Evolutionary conservation across 1,140 invertebrate species (phyloP), one percentile per base, ranked within the genome.

Genomic region (Acromyrmex echinatior): DNA sequence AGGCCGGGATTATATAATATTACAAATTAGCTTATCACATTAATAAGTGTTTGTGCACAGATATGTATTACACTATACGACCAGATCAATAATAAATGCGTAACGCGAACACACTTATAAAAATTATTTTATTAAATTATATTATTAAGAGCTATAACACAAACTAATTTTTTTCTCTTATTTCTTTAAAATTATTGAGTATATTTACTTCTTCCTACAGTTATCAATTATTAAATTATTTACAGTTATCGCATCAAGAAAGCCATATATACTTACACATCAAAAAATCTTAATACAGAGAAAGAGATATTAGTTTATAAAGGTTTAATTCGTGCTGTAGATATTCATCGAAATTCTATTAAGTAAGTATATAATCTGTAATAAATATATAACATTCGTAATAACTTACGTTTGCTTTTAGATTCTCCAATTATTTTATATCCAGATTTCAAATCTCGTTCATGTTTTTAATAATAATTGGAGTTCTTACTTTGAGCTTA

Each of bases 281-380:
- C 16, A 7, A 70, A 70, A 58, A 12, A 53, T 35, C 5, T 70
- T 70, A 71, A 18, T 5, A 0, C 18, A 3, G 9, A 35, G 4
- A 45, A 71, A 6, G n/a, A 81, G 0, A 81, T 25, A 35, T 18
- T 53, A 1, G 21, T 39, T 58, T 12, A 25, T 7, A 71, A 21
- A 9, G 3, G 0, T 18, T 25, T 70, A 56, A 58, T 70, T 58
- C 31, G 14, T 25, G 49, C 66, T 2, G 14, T 71, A 58, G 56
- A 81, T 45, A 68, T 81, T 18, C 73, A 76, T 60, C 53, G 31
- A 10, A 60, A 76, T 10, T 56, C 56, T 60, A 28, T 60, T 5
- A 76, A 21, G 25, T 65, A 31, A 0, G 65, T 80, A 18, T 0
- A 65, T 65, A 16, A 21, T n/a, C 0, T 4, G 3, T 21, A 58